phyloP scores from a whole-genome alignment of 1,140 invertebrate genomes.

The Conus betulinus region DNA sequence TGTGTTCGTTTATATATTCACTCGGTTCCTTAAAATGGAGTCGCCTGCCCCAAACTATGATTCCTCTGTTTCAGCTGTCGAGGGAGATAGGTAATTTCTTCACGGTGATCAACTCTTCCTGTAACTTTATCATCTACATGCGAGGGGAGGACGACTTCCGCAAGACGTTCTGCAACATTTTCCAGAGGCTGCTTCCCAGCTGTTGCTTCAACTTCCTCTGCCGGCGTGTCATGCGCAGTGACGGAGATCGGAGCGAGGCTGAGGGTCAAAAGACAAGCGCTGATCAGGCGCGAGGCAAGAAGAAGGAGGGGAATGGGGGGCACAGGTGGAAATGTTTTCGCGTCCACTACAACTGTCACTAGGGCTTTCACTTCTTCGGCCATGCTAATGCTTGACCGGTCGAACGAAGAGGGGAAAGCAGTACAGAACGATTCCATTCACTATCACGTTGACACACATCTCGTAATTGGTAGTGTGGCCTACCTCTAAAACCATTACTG shows the following conservation, averaged over 20 bases:
- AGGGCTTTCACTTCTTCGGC: neutral
- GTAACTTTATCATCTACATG: conserved; percentile 17
- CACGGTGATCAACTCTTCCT: conserved; percentile 6
- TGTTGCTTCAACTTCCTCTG: conserved; percentile 17
- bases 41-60: no score
- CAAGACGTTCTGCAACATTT: neutral
- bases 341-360: neutral
- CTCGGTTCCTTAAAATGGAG: no score
- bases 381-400: no score
- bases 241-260: neutral
- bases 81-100: neutral
- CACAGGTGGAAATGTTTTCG: neutral
- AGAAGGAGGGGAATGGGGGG: neutral
- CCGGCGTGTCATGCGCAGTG: conserved; percentile 16
- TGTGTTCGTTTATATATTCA: no score
- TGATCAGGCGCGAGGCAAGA: neutral
- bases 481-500: no score
- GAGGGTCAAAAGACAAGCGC: no score
- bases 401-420: no score
- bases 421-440: no score
- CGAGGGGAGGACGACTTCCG: conserved; percentile 5
- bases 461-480: no score
- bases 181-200: neutral
- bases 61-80: neutral
- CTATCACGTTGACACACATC: no score